Evolutionary conservation across 2,113 vertebrate species (phyloP).

Genomic region (Lichenostomus cassidix): DNA sequence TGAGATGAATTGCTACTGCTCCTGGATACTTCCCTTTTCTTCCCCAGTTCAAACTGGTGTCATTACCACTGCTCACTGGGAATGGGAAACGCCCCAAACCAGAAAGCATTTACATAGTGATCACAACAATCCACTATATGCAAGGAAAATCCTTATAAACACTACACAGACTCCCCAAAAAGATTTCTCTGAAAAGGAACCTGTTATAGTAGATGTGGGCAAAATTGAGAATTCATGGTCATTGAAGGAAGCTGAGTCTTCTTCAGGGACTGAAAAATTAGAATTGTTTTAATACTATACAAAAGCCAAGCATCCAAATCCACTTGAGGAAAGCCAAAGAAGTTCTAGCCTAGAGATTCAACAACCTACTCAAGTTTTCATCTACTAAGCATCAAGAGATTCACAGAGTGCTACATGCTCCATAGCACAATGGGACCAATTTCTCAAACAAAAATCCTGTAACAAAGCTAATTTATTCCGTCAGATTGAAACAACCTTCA

Average conservation of each 20-base stretch:
- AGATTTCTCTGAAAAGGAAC: background rate
- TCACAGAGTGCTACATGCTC: background rate
- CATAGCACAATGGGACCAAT: slow-evolving; percentile 28
- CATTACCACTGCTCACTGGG: background rate
- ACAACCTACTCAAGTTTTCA: background rate
- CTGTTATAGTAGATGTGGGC: background rate
- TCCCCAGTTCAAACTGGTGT: background rate
- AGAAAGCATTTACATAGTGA: background rate
- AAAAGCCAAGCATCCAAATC: background rate
- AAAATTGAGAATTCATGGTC: background rate
- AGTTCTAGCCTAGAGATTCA: background rate
- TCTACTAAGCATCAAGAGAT: background rate
- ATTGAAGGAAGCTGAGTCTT: background rate
- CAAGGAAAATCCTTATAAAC: background rate
- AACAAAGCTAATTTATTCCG: slow-evolving; percentile 51
- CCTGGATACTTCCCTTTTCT: background rate
- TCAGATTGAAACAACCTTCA: slow-evolving; percentile 22
- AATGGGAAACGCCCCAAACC: background rate
- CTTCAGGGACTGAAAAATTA: background rate
- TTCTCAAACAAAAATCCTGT: slow-evolving; percentile 36
- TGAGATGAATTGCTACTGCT: background rate
- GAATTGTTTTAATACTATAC: background rate
- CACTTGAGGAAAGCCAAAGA: background rate
- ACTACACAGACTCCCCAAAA: background rate
- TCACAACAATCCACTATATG: background rate